A percentile compares a stretch with the other conserved stretches of the same genome.
phyloP scores from a whole-genome alignment of 2,797 vertebrate species.

The Epinephelus awoara region DNA sequence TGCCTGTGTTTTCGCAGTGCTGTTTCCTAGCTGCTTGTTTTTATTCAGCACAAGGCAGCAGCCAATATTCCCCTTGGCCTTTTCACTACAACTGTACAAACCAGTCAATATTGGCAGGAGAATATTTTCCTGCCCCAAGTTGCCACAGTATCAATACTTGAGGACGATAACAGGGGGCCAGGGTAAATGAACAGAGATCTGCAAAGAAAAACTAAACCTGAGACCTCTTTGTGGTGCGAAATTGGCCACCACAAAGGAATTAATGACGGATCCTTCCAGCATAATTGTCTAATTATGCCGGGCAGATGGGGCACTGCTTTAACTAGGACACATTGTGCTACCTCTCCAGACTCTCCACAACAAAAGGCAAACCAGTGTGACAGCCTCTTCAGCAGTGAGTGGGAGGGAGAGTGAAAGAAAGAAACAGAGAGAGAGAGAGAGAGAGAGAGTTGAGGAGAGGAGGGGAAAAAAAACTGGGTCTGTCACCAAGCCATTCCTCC shows the following conservation, averaged over 20 bases:
- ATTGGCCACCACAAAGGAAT: conserved; percentile 86
- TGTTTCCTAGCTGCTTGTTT: conserved; percentile 72
- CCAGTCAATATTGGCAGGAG: conserved; percentile 81
- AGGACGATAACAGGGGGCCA: conserved; percentile 68
- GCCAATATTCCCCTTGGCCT: conserved; percentile 78
- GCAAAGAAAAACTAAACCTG: conserved; percentile 80
- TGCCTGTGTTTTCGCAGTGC: conserved; percentile 57
- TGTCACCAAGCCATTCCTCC: conserved; percentile 84
- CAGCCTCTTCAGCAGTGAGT: conserved; percentile 85
- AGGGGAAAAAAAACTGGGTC: conserved; percentile 59
- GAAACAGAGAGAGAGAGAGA: conserved; percentile 68
- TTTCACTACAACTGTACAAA: conserved; percentile 75
- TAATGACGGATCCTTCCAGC: conserved; percentile 86
- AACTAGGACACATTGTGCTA: conserved; percentile 89
- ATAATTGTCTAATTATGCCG: conserved; percentile 88
- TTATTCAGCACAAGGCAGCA: conserved; percentile 67
- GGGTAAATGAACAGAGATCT: conserved; percentile 76
- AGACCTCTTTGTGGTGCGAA: conserved; percentile 82
- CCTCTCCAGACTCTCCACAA: conserved; percentile 86
- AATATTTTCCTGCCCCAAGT: conserved; percentile 75
- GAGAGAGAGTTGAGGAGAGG: conserved; percentile 52
- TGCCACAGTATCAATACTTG: conserved; percentile 78
- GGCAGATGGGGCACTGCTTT: conserved; percentile 88
- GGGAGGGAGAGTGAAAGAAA: conserved; percentile 83
- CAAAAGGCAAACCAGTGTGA: conserved; percentile 86